Evolutionary conservation across 2,113 vertebrate genomes (phyloP).

Genomic region (Pandion haliaetus): DNA sequence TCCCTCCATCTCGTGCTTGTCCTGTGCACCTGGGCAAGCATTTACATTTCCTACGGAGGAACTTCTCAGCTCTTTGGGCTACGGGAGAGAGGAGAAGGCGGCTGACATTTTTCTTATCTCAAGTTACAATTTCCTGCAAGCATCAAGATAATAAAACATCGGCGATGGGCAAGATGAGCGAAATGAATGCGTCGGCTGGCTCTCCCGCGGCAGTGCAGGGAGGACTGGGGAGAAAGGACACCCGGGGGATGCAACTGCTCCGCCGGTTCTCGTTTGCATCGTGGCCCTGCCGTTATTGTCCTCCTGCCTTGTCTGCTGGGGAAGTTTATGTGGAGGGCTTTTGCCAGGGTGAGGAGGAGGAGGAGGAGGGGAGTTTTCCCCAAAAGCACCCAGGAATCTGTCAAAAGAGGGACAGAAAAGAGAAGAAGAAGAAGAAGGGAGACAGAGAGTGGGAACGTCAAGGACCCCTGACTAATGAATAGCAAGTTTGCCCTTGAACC

Average conservation of each 20-base stretch:
- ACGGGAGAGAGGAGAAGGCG: conserved; percentile 8
- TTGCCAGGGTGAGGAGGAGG: conserved; percentile 17
- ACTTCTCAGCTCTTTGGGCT: neutral
- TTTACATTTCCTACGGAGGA: conserved; percentile 45
- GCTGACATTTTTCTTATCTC: conserved; percentile 68
- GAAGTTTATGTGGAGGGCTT: conserved; percentile 70
- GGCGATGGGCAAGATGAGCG: neutral
- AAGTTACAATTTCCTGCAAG: conserved; percentile 69
- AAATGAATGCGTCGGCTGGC: neutral
- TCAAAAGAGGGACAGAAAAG: conserved; percentile 68
- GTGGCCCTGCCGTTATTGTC: conserved; percentile 67
- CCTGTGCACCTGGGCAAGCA: conserved; percentile 28
- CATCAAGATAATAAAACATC: conserved; percentile 59
- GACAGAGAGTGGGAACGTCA: conserved; percentile 76
- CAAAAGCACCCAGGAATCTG: conserved; percentile 79
- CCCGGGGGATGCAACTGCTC: conserved; percentile 19
- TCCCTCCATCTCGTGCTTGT: neutral
- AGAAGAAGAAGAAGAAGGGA: conserved; percentile 70
- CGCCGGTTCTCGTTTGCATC: conserved; percentile 60
- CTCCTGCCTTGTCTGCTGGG: conserved; percentile 62
- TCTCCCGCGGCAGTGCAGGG: neutral
- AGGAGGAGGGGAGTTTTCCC: conserved; percentile 65
- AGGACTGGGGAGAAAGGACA: conserved; percentile 4
- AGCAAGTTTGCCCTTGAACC: conserved; percentile 89
- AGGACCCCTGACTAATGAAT: conserved; percentile 90